A percentile compares a stretch with the other conserved stretches of the same genome.
Evolutionary conservation across 2,888 invertebrate genomes (phyloP).

Genomic region (Lingula anatina): DNA sequence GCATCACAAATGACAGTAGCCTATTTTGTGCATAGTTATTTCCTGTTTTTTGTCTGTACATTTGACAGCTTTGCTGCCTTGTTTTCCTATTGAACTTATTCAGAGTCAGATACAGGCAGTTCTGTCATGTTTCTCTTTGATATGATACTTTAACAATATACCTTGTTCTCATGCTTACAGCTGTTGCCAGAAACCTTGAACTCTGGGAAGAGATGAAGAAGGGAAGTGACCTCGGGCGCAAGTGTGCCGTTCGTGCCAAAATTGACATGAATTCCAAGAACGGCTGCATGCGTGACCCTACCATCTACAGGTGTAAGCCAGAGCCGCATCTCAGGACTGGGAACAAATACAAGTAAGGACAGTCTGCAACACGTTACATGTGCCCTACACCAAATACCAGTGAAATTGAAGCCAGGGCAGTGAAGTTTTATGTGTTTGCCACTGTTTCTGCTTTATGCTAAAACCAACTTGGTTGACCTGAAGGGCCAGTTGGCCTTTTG

Average conservation of each 20-base stretch:
- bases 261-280: conserved; percentile 95
- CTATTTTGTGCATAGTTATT: no score
- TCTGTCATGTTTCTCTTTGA: no score
- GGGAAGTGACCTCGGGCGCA: conserved; percentile 72
- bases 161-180: no score
- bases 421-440: not conserved
- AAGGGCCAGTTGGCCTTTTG: no score
- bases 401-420: not conserved
- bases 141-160: no score
- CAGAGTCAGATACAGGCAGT: no score
- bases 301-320: conserved; percentile 95
- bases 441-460: no score
- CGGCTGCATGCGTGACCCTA: conserved; percentile 96
- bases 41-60: no score
- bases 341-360: conserved; percentile 81
- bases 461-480: no score
- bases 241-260: conserved; percentile 92
- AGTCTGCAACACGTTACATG: not conserved
- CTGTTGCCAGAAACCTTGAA: conserved; percentile 74
- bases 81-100: no score
- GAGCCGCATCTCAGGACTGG: conserved; percentile 93
- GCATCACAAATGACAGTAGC: no score
- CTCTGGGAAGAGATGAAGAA: conserved; percentile 95
- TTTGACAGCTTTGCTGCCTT: no score
- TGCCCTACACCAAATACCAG: not conserved